A percentile compares a stretch with the other conserved stretches of the same genome.
Conservation (phyloP, 2,797 vertebrate species). For the Chelidonichthys spinosus region DNA sequence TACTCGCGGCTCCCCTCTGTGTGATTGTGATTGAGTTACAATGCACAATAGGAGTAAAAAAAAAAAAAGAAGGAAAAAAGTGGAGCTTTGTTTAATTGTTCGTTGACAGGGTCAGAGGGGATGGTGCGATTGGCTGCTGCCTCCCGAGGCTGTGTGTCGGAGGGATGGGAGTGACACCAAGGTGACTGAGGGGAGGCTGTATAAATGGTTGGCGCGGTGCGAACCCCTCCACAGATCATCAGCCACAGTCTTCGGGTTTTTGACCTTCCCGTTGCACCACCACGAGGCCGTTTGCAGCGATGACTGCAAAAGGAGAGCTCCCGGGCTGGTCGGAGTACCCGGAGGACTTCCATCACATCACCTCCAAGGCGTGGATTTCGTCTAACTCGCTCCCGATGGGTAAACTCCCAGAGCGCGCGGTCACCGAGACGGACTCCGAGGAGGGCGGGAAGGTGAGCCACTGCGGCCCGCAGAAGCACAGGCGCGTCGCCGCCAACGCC, state of each 20-base stretch:
- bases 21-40: conserved; percentile 79
- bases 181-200: conserved; percentile 60
- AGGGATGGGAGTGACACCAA: conserved; percentile 71
- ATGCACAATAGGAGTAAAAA: conserved; percentile 68
- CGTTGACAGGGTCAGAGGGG: conserved; percentile 72
- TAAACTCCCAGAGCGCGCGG: conserved; percentile 45
- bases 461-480: conserved; percentile 79
- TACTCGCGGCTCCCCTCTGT: conserved; percentile 51
- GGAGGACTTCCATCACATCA: conserved; percentile 75
- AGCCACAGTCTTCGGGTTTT: conserved; percentile 31
- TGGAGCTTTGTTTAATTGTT: conserved; percentile 77
- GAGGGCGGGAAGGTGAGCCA: conserved; percentile 34
- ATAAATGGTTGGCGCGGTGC: conserved; percentile 59
- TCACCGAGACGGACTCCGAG: conserved; percentile 36
- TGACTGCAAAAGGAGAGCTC: conserved; percentile 77
- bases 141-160: conserved; percentile 66
- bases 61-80: conserved; percentile 29
- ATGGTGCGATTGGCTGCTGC: conserved; percentile 74
- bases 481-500: conserved; percentile 88
- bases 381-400: conserved; percentile 58
- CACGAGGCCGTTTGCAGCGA: conserved; percentile 51
- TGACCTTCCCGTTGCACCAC: conserved; percentile 39
- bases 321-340: conserved; percentile 79
- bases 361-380: conserved; percentile 79
- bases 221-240: conserved; percentile 46